phyloP scores from a whole-genome alignment of 1,140 invertebrate genomes.

The Sitobion miscanthi region DNA sequence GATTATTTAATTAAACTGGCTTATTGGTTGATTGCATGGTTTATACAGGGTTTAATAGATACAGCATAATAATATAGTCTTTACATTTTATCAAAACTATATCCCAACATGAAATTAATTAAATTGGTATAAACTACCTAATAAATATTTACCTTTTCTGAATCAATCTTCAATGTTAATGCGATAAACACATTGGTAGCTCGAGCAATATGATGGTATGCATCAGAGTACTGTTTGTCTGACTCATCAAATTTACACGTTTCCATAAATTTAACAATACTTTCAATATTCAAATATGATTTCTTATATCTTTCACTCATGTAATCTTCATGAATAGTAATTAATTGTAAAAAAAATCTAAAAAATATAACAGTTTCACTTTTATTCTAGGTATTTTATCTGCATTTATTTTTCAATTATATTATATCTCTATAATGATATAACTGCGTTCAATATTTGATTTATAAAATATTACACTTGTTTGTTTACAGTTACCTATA shows the following conservation, averaged over 20 bases:
- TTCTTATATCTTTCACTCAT: background rate
- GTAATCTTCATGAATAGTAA: background rate
- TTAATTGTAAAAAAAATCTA: slow-evolving; percentile 26
- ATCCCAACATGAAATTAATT: too few relatives aligned
- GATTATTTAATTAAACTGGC: too few relatives aligned
- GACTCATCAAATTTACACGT: background rate
- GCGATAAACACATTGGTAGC: slow-evolving; percentile 5
- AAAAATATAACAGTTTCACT: background rate
- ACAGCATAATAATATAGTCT: too few relatives aligned
- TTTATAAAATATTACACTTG: too few relatives aligned
- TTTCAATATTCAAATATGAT: slow-evolving; percentile 13
- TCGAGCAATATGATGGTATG: background rate
- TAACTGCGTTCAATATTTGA: too few relatives aligned
- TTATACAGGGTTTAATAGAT: too few relatives aligned
- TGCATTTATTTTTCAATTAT: background rate
- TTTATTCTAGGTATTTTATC: background rate
- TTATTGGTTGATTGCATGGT: too few relatives aligned
- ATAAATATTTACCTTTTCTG: slow-evolving; percentile 20
- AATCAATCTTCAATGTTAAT: background rate
- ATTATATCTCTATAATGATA: background rate
- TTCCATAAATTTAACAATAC: background rate
- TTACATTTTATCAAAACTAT: too few relatives aligned
- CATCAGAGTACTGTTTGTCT: background rate
- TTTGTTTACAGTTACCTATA: too few relatives aligned
- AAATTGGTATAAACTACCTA: background rate